Evolutionary conservation across 2,113 vertebrate genomes (phyloP), one percentile per base, ranked within the genome.

Genomic region (Colistium nudipinnis): DNA sequence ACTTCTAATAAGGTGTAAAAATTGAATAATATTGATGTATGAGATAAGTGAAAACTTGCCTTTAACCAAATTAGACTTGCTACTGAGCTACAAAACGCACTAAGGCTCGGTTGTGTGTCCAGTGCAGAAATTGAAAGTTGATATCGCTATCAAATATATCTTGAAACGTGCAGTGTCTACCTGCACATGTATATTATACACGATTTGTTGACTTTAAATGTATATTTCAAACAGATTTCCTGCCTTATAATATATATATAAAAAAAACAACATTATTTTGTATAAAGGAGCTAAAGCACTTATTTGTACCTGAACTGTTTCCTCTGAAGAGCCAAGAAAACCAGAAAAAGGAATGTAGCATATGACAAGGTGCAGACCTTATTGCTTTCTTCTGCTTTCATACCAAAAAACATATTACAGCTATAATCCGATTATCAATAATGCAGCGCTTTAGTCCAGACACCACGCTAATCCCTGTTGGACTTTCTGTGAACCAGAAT

Each of bases 241-340:
- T 51, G 87, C 79, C 83, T 88, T 89, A 80, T 79, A 11, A 67
- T 35, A 39, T 11, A 17, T 44, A 61, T 89, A 80, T 79, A 11
- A 67, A 30, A 39, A 9, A 17, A 48, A 61, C 19, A 35, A 3
- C 0, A 36, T 68, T 39, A 70, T 66, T 71, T 70, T 54, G 25
- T 17, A 4, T 16, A 3, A 74, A 20, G 43, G 61, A 25, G 52
- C 9, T 19, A 4, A 70, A 65, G 41, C 30, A 69, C 41, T 4
- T 28, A 53, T 65, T 55, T 63, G 48, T 38, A 51, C 14, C 36
- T 64, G 62, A 78, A 47, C 56, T 51, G 20, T 67, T 27, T 66
- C 28, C 25, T 74, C 36, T 64, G 66, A 17, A 62, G 65, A 76
- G 62, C 55, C 12, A 25, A 36, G 11, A 0, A 20, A 75, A 44